A percentile compares a stretch with the other conserved stretches of the same genome.
These are phyloP conservation scores for Scaptomyza cyrtandrae DNA, from an alignment of 2,888 invertebrate species.

Conservation along the genomic window DNA sequence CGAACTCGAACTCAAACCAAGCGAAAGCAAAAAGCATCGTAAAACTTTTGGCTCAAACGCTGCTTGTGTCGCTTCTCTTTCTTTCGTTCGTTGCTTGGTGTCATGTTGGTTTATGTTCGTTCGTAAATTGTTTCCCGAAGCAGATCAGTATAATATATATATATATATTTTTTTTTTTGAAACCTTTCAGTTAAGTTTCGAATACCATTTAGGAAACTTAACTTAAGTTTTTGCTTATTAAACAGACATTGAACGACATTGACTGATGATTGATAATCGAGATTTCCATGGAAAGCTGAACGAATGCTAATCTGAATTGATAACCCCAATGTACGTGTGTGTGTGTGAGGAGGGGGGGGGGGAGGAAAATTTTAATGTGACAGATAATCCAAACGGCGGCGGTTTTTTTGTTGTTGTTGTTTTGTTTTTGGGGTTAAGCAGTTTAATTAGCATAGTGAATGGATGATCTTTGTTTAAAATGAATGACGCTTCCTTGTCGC, in stretches of 20 bases:
- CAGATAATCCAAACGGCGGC: conserved; percentile 3
- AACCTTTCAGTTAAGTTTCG: too few species aligned
- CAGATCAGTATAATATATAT: too few species aligned
- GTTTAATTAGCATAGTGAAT: conserved; percentile 30
- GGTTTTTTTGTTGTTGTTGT: background rate
- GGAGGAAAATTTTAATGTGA: background rate
- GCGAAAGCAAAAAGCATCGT: background rate
- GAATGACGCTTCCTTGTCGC: conserved; percentile 33
- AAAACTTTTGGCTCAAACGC: too few species aligned
- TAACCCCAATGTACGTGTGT: background rate
- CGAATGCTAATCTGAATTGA: conserved; percentile 6
- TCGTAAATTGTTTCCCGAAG: too few species aligned
- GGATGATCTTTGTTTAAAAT: conserved; percentile 31
- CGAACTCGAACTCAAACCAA: background rate
- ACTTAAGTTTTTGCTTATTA: too few species aligned
- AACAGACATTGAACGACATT: too few species aligned
- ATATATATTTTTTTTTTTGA: too few species aligned
- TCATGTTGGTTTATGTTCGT: too few species aligned
- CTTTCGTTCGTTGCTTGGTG: too few species aligned
- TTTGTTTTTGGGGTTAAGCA: background rate
- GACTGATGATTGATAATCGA: conserved; percentile 2
- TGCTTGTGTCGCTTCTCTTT: too few species aligned
- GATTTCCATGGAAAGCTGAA: background rate
- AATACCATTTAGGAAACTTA: too few species aligned
- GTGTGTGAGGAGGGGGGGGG: too few species aligned